Conservation (phyloP, 2,888 invertebrate genomes). For the Cephonodes hylas region DNA sequence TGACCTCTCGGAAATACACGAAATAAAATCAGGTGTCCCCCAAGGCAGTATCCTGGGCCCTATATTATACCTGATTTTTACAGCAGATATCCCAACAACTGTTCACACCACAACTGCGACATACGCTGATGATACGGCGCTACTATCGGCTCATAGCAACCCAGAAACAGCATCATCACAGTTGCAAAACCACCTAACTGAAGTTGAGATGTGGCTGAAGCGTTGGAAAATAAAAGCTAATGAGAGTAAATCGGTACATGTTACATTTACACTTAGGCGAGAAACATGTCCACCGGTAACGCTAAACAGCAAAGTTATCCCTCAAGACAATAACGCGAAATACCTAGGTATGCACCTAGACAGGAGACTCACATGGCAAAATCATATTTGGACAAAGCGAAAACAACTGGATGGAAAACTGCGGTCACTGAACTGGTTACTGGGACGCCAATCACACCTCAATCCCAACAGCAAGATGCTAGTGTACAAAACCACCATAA, state of each 20-base stretch:
- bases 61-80: constrained; percentile 17
- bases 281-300: too few relatives aligned
- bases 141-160: neutral
- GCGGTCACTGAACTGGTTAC: too few relatives aligned
- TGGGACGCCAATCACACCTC: too few relatives aligned
- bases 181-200: neutral
- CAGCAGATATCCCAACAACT: constrained; percentile 16
- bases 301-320: too few relatives aligned
- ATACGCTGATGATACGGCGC: constrained; percentile 8
- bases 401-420: too few relatives aligned
- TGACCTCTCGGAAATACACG: neutral
- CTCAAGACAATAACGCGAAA: too few relatives aligned
- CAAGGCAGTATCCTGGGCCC: constrained; percentile 25
- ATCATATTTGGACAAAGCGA: too few relatives aligned
- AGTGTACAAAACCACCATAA: too few relatives aligned
- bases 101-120: neutral
- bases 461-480: too few relatives aligned
- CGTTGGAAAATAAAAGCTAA: constrained; percentile 9
- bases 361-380: too few relatives aligned
- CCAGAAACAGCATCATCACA: neutral
- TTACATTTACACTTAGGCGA: too few relatives aligned
- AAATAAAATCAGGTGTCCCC: constrained; percentile 20
- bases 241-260: constrained; percentile 6
- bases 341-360: too few relatives aligned
- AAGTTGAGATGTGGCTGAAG: constrained; percentile 3